Percentiles rank a stretch among this genome's conserved stretches.
phyloP scores from a whole-genome alignment of 1,140 invertebrate genomes.

The Caenorhabditis briggsae region DNA sequence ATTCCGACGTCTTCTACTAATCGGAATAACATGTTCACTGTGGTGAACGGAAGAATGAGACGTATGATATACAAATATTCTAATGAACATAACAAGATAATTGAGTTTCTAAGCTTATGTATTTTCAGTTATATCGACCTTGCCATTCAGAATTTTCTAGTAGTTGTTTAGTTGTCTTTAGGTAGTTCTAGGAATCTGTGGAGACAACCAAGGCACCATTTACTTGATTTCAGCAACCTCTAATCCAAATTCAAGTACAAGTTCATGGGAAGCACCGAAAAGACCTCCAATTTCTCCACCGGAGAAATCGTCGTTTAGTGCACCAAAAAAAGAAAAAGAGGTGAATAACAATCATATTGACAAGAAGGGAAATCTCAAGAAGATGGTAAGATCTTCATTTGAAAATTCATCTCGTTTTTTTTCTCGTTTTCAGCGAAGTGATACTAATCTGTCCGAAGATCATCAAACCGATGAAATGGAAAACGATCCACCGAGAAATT shows the following conservation, averaged over 20 bases:
- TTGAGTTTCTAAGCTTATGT: neutral
- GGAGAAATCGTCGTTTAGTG: neutral
- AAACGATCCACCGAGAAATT: conserved; percentile 25
- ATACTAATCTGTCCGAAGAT: conserved; percentile 38
- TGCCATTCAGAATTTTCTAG: no score
- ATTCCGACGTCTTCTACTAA: conserved; percentile 17
- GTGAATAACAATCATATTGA: conserved; percentile 43
- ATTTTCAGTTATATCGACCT: no score
- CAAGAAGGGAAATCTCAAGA: conserved; percentile 2
- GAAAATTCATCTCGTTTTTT: neutral
- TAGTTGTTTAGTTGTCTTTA: no score
- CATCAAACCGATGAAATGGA: conserved; percentile 28
- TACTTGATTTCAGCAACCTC: neutral
- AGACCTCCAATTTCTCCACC: neutral
- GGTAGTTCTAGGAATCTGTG: no score
- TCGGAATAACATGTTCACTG: conserved; percentile 40
- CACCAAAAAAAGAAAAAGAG: conserved; percentile 54
- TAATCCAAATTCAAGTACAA: conserved; percentile 49
- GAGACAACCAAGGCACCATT: no score
- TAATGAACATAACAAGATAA: neutral
- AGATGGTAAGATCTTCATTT: neutral
- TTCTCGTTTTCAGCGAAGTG: conserved; percentile 44
- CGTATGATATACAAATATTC: conserved; percentile 3
- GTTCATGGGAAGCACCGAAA: conserved; percentile 29
- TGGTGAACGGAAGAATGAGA: conserved; percentile 42